phyloP scores from a whole-genome alignment of 2,797 vertebrate genomes.

The Monodelphis domestica region DNA sequence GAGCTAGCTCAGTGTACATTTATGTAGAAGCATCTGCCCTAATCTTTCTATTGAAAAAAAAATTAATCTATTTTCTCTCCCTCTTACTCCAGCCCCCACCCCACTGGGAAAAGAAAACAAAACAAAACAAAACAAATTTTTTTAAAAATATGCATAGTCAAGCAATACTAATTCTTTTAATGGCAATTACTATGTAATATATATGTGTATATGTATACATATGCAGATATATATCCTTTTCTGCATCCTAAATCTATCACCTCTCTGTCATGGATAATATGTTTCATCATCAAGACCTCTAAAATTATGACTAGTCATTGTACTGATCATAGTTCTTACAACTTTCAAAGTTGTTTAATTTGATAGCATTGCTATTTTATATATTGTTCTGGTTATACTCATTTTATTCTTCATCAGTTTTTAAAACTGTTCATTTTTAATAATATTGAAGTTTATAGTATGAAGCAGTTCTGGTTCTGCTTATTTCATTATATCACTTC shows the following conservation, averaged over 20 bases:
- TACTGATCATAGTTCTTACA: background rate
- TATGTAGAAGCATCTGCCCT: background rate
- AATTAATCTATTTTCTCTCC: background rate
- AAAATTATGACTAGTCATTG: background rate
- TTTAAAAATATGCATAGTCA: no score
- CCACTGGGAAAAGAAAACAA: background rate
- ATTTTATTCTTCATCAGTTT: no score
- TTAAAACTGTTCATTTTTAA: no score
- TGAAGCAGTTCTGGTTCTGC: no score
- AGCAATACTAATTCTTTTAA: no score
- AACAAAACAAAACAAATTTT: no score
- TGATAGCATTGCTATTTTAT: background rate
- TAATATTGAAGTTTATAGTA: no score
- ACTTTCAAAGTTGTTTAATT: background rate
- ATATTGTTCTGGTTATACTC: no score
- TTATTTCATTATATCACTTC: no score
- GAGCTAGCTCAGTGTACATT: background rate
- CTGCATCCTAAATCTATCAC: no score
- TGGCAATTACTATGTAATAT: no score
- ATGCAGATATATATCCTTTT: background rate
- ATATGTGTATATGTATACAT: no score
- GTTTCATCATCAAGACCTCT: background rate
- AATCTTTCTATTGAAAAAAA: background rate
- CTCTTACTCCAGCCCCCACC: background rate
- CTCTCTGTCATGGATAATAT: background rate